phyloP scores from a whole-genome alignment of 2,888 invertebrate species.

The Malacosoma neustria region DNA sequence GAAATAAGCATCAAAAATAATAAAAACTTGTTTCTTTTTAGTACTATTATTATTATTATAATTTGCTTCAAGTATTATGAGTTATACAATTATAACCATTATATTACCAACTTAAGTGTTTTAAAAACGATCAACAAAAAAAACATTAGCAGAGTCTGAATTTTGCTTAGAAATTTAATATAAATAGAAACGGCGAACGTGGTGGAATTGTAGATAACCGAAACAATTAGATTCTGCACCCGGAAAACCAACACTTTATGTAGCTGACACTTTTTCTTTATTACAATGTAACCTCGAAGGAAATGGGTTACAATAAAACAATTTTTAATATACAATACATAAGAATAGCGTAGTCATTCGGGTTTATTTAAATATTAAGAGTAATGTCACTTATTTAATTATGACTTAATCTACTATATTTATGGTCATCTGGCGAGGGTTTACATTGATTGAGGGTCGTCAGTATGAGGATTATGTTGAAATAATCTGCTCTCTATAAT shows the following conservation, averaged over 20 bases:
- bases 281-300: neutral
- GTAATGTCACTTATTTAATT: conserved; percentile 6
- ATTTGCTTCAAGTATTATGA: no score
- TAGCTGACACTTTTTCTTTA: neutral
- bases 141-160: no score
- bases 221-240: neutral
- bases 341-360: neutral
- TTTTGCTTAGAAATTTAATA: no score
- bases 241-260: neutral
- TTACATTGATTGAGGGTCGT: conserved; percentile 36
- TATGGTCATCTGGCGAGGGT: conserved; percentile 20
- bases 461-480: conserved; percentile 25
- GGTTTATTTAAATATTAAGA: neutral
- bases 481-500: conserved; percentile 12
- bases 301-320: neutral
- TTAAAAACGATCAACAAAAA: no score
- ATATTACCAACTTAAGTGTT: no score
- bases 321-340: neutral
- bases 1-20: no score
- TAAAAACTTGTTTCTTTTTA: no score
- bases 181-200: neutral
- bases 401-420: conserved; percentile 19
- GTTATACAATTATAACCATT: no score
- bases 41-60: no score
- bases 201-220: neutral